phyloP scores from a whole-genome alignment of 2,797 vertebrate species.

The Potorous gilbertii region DNA sequence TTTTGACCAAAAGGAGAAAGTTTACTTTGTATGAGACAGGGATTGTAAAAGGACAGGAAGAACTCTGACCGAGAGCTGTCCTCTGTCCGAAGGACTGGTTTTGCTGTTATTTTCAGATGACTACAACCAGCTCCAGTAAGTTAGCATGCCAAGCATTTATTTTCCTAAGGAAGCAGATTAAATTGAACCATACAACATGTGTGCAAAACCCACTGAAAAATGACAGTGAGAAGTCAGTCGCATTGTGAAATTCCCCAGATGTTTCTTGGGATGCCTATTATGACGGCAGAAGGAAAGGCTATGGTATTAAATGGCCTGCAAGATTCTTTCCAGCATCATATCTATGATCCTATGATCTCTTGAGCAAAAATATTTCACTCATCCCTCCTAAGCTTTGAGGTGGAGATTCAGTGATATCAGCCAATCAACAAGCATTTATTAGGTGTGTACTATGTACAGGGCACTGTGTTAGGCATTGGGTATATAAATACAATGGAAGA shows the following conservation, averaged over 20 bases:
- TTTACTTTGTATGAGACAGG: slow-evolving; percentile 65
- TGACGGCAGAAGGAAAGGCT: slow-evolving; percentile 59
- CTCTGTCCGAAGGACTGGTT: not conserved
- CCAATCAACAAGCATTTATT: not conserved
- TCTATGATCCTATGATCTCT: not conserved
- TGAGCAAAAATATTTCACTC: not conserved
- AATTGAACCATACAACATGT: slow-evolving; percentile 62
- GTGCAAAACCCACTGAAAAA: slow-evolving; percentile 35
- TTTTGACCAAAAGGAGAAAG: slow-evolving; percentile 73
- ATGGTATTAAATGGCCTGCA: slow-evolving; percentile 17
- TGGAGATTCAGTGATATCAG: not conserved
- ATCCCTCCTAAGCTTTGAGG: not conserved
- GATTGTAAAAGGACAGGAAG: slow-evolving; percentile 60
- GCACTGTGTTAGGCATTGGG: not conserved
- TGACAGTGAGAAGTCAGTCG: slow-evolving; percentile 61
- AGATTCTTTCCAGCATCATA: slow-evolving; percentile 25
- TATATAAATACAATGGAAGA: not conserved
- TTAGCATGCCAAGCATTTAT: slow-evolving; percentile 58
- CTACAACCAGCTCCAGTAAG: slow-evolving; percentile 52
- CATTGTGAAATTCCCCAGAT: slow-evolving; percentile 66
- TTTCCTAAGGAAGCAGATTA: slow-evolving; percentile 69
- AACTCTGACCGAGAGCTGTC: slow-evolving; percentile 43
- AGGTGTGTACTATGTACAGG: not conserved
- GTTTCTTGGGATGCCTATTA: slow-evolving; percentile 70
- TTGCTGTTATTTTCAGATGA: slow-evolving; percentile 53